Conservation (phyloP, 2,113 vertebrate genomes). For the Panthera tigris region DNA sequence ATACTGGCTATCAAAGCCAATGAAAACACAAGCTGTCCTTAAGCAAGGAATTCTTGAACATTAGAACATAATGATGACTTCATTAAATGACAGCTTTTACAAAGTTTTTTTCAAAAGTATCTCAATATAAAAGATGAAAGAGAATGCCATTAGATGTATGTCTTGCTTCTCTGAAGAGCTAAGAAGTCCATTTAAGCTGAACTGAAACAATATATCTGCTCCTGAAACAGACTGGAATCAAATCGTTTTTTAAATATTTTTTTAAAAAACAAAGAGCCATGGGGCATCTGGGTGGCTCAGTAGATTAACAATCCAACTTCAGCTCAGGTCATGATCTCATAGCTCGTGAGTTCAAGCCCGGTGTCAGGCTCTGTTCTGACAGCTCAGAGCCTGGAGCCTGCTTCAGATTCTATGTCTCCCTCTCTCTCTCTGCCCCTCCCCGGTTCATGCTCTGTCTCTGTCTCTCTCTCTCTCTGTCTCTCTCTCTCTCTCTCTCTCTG, state of each 20-base stretch:
- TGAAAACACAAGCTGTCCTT: slow-evolving; percentile 16
- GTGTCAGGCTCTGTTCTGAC: background rate
- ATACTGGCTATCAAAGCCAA: background rate
- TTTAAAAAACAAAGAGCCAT: background rate
- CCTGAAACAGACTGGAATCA: slow-evolving; percentile 21
- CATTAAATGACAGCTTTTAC: slow-evolving; percentile 32
- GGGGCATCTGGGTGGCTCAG: background rate
- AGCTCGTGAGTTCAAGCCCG: background rate
- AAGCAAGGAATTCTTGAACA: slow-evolving; percentile 33
- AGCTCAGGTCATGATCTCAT: background rate
- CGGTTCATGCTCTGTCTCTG: background rate
- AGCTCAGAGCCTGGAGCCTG: no score
- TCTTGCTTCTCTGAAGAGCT: slow-evolving; percentile 31
- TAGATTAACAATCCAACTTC: no score
- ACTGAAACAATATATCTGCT: background rate
- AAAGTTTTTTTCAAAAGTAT: background rate
- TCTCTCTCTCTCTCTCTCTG: background rate
- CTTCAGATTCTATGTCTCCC: background rate
- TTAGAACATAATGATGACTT: slow-evolving; percentile 39
- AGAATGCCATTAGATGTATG: slow-evolving; percentile 14
- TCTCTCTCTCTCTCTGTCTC: background rate
- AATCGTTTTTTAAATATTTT: background rate
- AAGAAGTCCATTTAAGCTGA: slow-evolving; percentile 36
- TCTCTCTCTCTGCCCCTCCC: background rate
- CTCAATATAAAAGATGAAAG: background rate